phyloP scores from a whole-genome alignment of 2,797 vertebrate species.

The Harpia harpyja region DNA sequence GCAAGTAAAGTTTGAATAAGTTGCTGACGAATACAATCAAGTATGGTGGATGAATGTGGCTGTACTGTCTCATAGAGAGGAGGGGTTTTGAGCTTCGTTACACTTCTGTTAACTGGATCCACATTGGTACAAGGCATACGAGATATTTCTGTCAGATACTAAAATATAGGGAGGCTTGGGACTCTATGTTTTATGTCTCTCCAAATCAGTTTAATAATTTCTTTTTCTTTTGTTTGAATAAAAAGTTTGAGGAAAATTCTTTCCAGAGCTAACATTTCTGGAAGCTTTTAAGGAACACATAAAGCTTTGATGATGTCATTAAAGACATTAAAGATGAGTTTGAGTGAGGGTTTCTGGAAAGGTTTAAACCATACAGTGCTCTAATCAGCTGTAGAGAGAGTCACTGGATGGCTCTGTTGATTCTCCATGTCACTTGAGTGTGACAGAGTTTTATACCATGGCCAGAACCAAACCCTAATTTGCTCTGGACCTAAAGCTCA shows the following conservation, averaged over 20 bases:
- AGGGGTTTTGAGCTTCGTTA: not conserved
- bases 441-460: not conserved
- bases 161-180: not conserved
- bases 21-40: not conserved
- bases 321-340: not conserved
- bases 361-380: not conserved
- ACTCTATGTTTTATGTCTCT: not conserved
- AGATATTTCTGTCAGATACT: not conserved
- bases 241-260: not conserved
- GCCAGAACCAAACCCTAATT: not conserved
- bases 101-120: not conserved
- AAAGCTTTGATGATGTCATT: not conserved
- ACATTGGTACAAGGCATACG: not conserved
- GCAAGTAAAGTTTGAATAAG: not conserved
- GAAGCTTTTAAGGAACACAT: conserved; percentile 1
- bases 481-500: not conserved
- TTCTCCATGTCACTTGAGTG: not conserved
- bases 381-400: not conserved
- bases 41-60: not conserved
- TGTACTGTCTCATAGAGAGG: not conserved
- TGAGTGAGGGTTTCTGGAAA: not conserved
- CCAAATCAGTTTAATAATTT: conserved; percentile 9
- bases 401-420: not conserved
- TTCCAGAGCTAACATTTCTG: conserved; percentile 11
- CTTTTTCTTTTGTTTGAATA: conserved; percentile 9